phyloP scores from a whole-genome alignment of 2,797 vertebrate genomes.

The Sebastes minor region DNA sequence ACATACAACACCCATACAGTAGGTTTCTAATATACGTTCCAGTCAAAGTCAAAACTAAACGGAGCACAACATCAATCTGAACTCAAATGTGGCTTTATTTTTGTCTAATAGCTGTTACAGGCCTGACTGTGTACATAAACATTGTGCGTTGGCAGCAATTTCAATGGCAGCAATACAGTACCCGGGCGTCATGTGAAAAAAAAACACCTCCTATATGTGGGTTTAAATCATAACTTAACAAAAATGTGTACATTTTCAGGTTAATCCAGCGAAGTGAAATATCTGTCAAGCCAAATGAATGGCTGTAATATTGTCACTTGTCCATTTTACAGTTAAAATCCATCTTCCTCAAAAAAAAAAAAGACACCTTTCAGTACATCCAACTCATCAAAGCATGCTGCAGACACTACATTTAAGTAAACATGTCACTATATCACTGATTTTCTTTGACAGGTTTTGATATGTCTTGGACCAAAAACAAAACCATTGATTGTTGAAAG shows the following conservation, averaged over 20 bases:
- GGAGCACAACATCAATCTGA: not conserved
- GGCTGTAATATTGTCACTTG: not conserved
- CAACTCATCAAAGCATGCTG: not conserved
- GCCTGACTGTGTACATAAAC: not conserved
- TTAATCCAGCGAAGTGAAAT: not conserved
- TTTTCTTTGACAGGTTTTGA: not conserved
- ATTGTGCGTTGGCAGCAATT: not conserved
- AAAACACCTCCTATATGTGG: not conserved
- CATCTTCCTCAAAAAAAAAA: not conserved
- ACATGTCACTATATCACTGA: not conserved
- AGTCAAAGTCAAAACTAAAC: not conserved
- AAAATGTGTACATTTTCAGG: not conserved
- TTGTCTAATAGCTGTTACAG: not conserved
- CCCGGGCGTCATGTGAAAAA: not conserved
- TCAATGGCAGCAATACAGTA: not conserved
- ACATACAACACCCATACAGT: not conserved
- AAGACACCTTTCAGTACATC: not conserved
- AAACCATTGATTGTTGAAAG: not conserved
- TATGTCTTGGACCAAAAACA: not conserved
- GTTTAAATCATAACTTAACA: not conserved
- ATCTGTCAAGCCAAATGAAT: not conserved
- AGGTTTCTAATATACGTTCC: not conserved
- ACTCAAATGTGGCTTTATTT: conserved; percentile 5
- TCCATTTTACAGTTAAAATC: not conserved
- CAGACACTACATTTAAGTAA: not conserved